Conservation (phyloP, 2,113 vertebrate genomes). For the Fulica atra region DNA sequence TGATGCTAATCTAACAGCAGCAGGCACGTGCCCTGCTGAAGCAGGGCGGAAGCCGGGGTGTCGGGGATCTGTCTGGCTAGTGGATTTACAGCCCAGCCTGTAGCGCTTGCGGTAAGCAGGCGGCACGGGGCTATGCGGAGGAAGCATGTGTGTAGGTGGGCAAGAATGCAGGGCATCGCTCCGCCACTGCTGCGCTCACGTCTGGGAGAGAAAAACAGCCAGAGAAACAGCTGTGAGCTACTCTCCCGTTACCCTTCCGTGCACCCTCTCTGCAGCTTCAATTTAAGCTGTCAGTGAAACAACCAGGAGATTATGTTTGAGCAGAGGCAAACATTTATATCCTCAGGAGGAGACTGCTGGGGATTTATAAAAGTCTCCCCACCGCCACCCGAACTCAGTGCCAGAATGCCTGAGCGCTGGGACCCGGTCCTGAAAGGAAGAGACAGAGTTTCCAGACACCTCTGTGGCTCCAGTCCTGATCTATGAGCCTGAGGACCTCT, state of each 20-base stretch:
- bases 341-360: not conserved
- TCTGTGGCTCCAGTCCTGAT: not conserved
- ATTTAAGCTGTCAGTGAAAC: not conserved
- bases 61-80: not conserved
- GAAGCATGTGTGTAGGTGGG: constrained; percentile 61
- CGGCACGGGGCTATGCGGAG: not conserved
- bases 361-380: not conserved
- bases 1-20: not conserved
- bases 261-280: not conserved
- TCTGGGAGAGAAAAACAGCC: constrained; percentile 11
- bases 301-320: not conserved
- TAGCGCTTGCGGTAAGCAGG: not conserved
- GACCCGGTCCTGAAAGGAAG: not conserved
- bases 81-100: not conserved
- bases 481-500: not conserved
- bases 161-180: constrained; percentile 40
- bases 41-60: not conserved
- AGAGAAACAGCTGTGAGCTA: constrained; percentile 12
- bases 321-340: not conserved
- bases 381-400: not conserved
- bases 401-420: not conserved
- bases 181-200: not conserved
- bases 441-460: not conserved
- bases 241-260: not conserved
- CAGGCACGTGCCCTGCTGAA: not conserved